phyloP scores from a whole-genome alignment of 30 jellyfish, hydroid and myxozoan genomes.

The Aurelia aurita complex sp. Pacific region DNA sequence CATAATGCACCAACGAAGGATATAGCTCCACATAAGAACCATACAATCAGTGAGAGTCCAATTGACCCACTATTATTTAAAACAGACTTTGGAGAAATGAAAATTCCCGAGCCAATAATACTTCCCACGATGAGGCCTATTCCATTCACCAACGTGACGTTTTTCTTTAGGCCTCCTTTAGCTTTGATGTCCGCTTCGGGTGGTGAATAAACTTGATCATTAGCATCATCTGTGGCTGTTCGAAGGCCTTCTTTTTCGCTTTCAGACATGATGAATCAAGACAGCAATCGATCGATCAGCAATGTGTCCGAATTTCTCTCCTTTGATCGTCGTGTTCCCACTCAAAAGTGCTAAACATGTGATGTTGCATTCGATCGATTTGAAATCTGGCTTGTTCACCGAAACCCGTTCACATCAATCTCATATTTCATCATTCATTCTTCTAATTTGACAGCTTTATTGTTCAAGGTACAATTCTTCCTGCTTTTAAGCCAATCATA shows the following conservation, averaged over 20 bases:
- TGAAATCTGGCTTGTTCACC: too few species aligned
- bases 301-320: background rate
- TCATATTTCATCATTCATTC: too few species aligned
- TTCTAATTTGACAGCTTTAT: too few species aligned
- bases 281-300: background rate
- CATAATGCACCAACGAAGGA: conserved; percentile 80
- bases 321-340: too few species aligned
- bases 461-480: too few species aligned
- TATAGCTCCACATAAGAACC: conserved; percentile 82
- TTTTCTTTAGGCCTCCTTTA: conserved; percentile 65
- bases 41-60: conserved; percentile 71
- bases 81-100: conserved; percentile 76
- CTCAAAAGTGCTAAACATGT: too few species aligned
- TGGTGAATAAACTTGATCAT: conserved; percentile 57
- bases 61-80: conserved; percentile 51
- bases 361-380: too few species aligned
- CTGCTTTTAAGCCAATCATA: background rate
- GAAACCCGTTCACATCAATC: too few species aligned
- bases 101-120: conserved; percentile 88
- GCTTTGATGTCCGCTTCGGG: conserved; percentile 58
- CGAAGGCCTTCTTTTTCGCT: conserved; percentile 72
- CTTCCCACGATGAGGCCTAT: conserved; percentile 88
- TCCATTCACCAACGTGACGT: conserved; percentile 71
- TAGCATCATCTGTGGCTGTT: conserved; percentile 66
- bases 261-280: conserved; percentile 30